Evolutionary conservation across 2,888 invertebrate species (phyloP), one percentile per base, ranked within the genome.

Genomic region (Polydesmus complanatus): DNA sequence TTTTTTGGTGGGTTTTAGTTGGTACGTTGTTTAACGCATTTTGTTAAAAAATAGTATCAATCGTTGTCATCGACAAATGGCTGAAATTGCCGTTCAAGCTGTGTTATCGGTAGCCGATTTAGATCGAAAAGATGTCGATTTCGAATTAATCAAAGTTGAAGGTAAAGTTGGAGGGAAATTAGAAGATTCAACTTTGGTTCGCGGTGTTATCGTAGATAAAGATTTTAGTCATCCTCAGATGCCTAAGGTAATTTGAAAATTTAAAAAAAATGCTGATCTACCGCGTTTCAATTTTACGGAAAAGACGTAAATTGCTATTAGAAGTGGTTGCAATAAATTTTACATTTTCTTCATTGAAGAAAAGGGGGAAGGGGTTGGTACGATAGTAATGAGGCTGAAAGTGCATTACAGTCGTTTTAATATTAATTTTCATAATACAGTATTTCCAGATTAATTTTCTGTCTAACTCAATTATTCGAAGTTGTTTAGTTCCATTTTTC

Each of bases 181-280:
- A 77, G 98, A 98, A 73, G 98, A 98, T 73, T 93, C 97, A 0
- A 83, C 90, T 78, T 79, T 99, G 62, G 95, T 99, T 21, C 88
- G 86, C 68, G 98, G 98, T 61, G 98, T 98, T 0, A 86, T 99
- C 64, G 83, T 98, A 18, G 97, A 99, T 74, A 99, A 99, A 78
- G 95, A 96, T 66, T 92, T 97, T 83, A 94, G 94, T 69, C 97
- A 99, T 78, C 93, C 97, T 48, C 98, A 98, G 78, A 98, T 99
- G 98, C 97, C 97, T 0, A 96, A 95, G 79, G 84, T 83, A 37
- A 37, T 37, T 19, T 54, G 22, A 11, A 54, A 14, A 11, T 25
- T 54, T 11, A 11, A 19, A 19, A 18, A 52, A 52, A 18, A 18
- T 52, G 14, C 8, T 54, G 18, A 54, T 23, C 54, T n/a, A n/a